Base-by-base conservation (phyloP, 2,888 invertebrate species). In the Hemicrepidius hirtus region DNA sequence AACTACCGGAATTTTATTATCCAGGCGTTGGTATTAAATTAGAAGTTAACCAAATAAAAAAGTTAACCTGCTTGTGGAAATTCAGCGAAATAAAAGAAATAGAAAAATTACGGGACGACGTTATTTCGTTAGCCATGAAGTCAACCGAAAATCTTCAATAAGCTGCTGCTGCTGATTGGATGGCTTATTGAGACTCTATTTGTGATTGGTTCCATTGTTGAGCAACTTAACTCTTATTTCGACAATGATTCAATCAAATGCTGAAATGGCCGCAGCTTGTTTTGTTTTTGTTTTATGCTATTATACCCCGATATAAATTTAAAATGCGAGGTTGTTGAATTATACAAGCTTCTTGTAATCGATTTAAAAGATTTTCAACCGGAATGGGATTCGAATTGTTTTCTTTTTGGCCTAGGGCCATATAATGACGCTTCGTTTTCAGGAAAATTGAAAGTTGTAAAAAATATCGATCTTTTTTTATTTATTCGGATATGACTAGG, bases 71-170 rank as follows among this genome's bases (percentile, higher is more conserved):
- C 5, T 41, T 28, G 46, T 49, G 28, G 13, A 24, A 63, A 46
- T 63, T 37, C 35, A 32, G 16, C 3, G n/a, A 41, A 44, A 44
- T 44, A 53, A 65, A 65, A 24, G 64, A 50, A 65, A 63, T 44
- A 53, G 63, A 32, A 63, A 62, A 65, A 50, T 50, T 65, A 50
- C 16, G 40, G 44, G 32, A 50, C 32, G 37, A 13, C 32, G 53
- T 67, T 35, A 66, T 66, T 66, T 53, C 57, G 57, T 67, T 67
- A 67, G 67, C 20, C 16, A 40, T 41, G 53, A 57, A 67, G 32
- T 67, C 57, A 59, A 67, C 62, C 68, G 60, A 63, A 53, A 50
- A 53, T 35, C 62, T 69, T 69, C 62, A 53, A 69, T 69, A 69
- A 62, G 49, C 49, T 55, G 18, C 28, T 13, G 41, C 63, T 24